Evolutionary conservation across 2,888 invertebrate species (phyloP), one percentile per base, ranked within the genome.

Genomic region (Barypeithes pellucidus): DNA sequence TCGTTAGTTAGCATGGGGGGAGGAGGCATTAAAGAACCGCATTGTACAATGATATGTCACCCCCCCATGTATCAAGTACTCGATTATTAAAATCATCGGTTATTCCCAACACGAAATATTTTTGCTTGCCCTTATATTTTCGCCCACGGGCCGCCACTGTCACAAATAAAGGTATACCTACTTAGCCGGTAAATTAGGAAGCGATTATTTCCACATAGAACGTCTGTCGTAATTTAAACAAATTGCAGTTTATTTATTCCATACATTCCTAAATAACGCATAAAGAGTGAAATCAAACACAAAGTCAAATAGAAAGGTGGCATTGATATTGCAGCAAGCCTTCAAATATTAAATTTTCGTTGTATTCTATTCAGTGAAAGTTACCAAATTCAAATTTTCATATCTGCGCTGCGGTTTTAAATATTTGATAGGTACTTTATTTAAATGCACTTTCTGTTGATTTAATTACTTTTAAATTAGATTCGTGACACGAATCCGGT

Each of bases 251-350:
- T 16, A 57, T 57, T 57, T 57, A 69, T 39, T 69, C 33, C 24
- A 52, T 52, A 69, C 52, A 52, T 69, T 50, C 52, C 41, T 22
- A 47, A 69, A 69, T 29, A 39, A 24, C 36, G 70, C 70, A 70
- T 70, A 57, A 70, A 70, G 63, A 70, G 70, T 70, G 70, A 70
- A 70, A 70, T 70, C 70, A 63, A 61, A 52, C 70, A 57, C 45
- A 62, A 36, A n/a, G 41, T 50, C 59, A 50, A 66, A 66, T 67
- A 67, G 54, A 57, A 67, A 67, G 67, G 45, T 59, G 67, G 59
- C 67, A 54, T 22, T 33, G 24, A 43, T 61, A 24, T 41, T 50
- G 29, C 29, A 43, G 20, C 67, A 47, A 45, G 36, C 57, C 54
- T 16, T 39, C 20, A 43, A 61, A 61, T 12, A 43, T 43, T 57